Evolutionary conservation across 2,888 invertebrate genomes (phyloP).

Genomic region (Hyposoter didymator): DNA sequence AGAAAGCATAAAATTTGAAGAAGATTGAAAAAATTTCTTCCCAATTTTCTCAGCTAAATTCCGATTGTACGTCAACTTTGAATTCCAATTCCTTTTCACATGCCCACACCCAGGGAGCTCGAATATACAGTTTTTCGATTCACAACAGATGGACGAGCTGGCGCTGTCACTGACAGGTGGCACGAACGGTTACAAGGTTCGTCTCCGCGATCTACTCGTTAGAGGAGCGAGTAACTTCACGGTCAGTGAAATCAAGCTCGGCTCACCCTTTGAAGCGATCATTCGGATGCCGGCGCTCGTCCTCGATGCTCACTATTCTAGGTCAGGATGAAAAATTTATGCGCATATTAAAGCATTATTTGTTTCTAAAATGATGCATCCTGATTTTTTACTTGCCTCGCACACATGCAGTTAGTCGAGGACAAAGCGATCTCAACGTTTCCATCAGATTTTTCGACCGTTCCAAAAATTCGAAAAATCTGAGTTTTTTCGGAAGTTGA

Average conservation of each 20-base stretch:
- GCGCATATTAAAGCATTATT: neutral
- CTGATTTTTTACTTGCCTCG: neutral
- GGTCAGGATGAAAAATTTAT: slow-evolving; percentile 72
- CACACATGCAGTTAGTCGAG: too few relatives aligned
- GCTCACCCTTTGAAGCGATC: slow-evolving; percentile 88
- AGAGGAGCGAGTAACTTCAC: slow-evolving; percentile 85
- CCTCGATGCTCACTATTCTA: slow-evolving; percentile 88
- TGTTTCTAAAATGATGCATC: neutral
- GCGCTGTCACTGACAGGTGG: slow-evolving; percentile 86
- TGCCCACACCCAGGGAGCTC: neutral
- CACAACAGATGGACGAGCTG: slow-evolving; percentile 84
- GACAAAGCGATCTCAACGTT: too few relatives aligned
- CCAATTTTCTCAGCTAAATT: neutral
- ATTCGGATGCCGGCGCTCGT: slow-evolving; percentile 88
- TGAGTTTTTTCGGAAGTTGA: neutral
- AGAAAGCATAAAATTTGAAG: neutral
- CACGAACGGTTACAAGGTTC: slow-evolving; percentile 85
- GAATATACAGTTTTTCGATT: slow-evolving; percentile 50
- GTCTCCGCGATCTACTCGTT: slow-evolving; percentile 84
- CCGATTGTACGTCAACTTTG: neutral
- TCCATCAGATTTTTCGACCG: neutral
- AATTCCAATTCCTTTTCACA: neutral
- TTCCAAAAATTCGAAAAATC: neutral
- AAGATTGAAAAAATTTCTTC: neutral
- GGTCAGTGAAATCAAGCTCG: slow-evolving; percentile 85